Base-by-base conservation (phyloP, 2,888 invertebrate genomes). In the Tridacna crocea region DNA sequence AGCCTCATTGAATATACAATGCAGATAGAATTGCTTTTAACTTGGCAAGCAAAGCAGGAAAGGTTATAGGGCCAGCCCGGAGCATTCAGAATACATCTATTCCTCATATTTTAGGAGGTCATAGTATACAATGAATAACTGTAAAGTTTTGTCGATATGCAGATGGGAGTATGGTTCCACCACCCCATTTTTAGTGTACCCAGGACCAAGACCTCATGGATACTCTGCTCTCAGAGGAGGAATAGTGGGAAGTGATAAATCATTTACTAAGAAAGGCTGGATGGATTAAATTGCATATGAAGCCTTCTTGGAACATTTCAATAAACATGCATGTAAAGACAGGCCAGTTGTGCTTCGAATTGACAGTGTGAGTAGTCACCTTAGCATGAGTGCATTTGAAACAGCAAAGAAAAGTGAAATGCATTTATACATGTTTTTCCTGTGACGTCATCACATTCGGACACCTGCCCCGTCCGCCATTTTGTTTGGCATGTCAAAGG, bases 71-170 rank as follows among this genome's bases (percentile, higher is more conserved):
- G 10, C 82, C 75, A 17, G 72, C 27, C 8, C 79, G 75, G 36
- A 60, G 24, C 15, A 72, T 60, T 22, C 61, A 75, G 22, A 68
- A 70, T 17, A 72, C 70, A n/a, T 24, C 46, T 26, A 68, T 84
- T 0, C 84, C 83, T 22, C 78, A 84, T 83, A 73, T 87, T 15
- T 79, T 83, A 0, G 75, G 72, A 26, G 75, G 75, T 17, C 48
- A 27, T 15, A 78, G 70, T 65, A 87, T 81, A 58, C 70, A 85
- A 48, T 51, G 77, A 22, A 36, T 83, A 6, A 83, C 83, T 8
- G 83, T 81, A 19, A 83, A 85, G 83, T 85, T 74, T 51, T 87
- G 83, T 76, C 81, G 77, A 2, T 75, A 46, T 79, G 83, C 84
- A n/a, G 76, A 77, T 68, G 83, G 84, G 36, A 36, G 12, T 19